Evolutionary conservation across 2,797 vertebrate species (phyloP).

Genomic region (Sebastolobus altivelis): DNA sequence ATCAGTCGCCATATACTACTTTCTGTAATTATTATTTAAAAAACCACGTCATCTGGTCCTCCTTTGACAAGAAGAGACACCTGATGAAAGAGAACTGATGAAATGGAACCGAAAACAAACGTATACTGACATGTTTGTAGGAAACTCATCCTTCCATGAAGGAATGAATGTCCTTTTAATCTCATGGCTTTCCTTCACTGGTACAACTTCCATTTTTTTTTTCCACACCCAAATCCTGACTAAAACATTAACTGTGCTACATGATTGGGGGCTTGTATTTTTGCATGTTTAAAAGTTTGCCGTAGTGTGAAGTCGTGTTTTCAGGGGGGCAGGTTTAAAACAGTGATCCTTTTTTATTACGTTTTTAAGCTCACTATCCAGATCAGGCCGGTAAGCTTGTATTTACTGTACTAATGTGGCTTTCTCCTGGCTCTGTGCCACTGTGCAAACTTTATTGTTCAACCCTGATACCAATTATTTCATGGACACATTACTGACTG

Average conservation of each 20-base stretch:
- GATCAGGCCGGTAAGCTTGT: background rate
- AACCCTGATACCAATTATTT: constrained; percentile 47
- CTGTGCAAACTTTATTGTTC: constrained; percentile 24
- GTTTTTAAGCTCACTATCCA: background rate
- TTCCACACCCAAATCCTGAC: background rate
- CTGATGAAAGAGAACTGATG: constrained; percentile 19
- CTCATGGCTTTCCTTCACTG: constrained; percentile 7
- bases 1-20: background rate
- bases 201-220: background rate
- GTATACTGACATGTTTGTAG: constrained; percentile 24
- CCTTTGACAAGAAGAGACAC: background rate
- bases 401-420: background rate
- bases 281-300: background rate
- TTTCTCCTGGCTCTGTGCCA: constrained; percentile 34
- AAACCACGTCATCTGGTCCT: background rate
- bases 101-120: constrained; percentile 18
- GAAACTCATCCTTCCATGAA: constrained; percentile 20
- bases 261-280: background rate
- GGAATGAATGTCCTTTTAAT: constrained; percentile 32
- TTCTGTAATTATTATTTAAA: constrained; percentile 15
- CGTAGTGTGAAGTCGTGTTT: background rate
- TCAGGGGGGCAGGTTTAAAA: background rate
- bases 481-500: constrained; percentile 14
- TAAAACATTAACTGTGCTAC: background rate
- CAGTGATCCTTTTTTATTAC: background rate